Evolutionary conservation across 2,797 vertebrate species (phyloP).

Genomic region (Helicolenus hilgendorfi): DNA sequence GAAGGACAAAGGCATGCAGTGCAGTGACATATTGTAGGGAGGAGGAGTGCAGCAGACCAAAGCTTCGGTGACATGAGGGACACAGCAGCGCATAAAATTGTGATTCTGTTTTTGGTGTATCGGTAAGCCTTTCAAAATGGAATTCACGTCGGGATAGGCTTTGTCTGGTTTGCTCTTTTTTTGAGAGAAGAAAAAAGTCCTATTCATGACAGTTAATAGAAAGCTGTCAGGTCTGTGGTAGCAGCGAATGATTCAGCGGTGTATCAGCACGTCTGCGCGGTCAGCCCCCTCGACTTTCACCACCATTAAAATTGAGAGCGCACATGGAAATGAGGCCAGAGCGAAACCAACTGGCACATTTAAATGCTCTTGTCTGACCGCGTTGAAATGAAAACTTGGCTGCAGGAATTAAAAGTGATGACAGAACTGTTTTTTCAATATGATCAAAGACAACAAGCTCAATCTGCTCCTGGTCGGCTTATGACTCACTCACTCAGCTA

Average conservation of each 20-base stretch:
- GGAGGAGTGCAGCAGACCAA: slow-evolving; percentile 40
- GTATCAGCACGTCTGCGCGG: slow-evolving; percentile 19
- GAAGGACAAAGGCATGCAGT: slow-evolving; percentile 46
- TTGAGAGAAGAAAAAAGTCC: background rate
- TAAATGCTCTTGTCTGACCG: slow-evolving; percentile 27
- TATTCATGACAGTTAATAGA: slow-evolving; percentile 36
- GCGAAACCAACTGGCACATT: slow-evolving; percentile 17
- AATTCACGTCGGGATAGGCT: slow-evolving; percentile 30
- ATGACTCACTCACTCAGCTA: slow-evolving; percentile 64
- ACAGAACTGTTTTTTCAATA: slow-evolving; percentile 36
- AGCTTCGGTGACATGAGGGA: slow-evolving; percentile 46
- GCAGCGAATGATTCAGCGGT: background rate
- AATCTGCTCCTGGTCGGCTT: slow-evolving; percentile 49
- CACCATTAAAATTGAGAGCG: slow-evolving; percentile 1
- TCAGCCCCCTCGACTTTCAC: background rate
- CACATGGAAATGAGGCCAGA: slow-evolving; percentile 2
- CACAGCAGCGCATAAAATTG: slow-evolving; percentile 46
- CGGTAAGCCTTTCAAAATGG: slow-evolving; percentile 38
- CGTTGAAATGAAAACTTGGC: slow-evolving; percentile 29
- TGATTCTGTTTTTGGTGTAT: slow-evolving; percentile 25
- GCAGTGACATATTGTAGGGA: slow-evolving; percentile 21
- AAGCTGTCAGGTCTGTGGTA: slow-evolving; percentile 32
- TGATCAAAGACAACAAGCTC: slow-evolving; percentile 69
- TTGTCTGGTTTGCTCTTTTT: slow-evolving; percentile 26
- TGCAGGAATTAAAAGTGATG: slow-evolving; percentile 35